A percentile compares a stretch with the other conserved stretches of the same genome.
Evolutionary conservation across 2,888 invertebrate species (phyloP).

Genomic region (Sphecodes monilicornis): DNA sequence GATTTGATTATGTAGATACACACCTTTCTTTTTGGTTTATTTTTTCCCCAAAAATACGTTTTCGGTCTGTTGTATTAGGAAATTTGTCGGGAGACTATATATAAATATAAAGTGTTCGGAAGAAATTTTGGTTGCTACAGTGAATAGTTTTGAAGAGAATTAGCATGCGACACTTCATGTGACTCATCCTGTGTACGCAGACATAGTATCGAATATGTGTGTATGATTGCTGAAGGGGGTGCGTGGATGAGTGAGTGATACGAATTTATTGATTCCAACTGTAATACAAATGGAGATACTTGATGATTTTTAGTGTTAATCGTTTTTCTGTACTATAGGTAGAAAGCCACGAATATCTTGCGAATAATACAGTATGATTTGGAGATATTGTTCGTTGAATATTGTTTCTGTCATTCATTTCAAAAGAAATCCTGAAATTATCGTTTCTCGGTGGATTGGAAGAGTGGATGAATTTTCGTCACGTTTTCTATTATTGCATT

Average conservation of each 20-base stretch:
- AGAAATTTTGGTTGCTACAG: not conserved
- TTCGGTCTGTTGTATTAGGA: not conserved
- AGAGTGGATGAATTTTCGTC: not conserved
- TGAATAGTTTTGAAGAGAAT: not conserved
- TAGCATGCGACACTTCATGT: slow-evolving; percentile 10
- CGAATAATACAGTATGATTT: slow-evolving; percentile 77
- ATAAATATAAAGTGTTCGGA: not conserved
- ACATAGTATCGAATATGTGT: slow-evolving; percentile 14
- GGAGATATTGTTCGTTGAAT: slow-evolving; percentile 65
- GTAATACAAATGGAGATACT: slow-evolving; percentile 73
- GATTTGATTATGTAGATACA: not conserved
- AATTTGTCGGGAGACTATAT: not conserved
- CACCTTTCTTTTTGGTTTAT: not conserved
- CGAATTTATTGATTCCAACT: slow-evolving; percentile 60
- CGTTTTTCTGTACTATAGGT: slow-evolving; percentile 80
- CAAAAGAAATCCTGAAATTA: slow-evolving; percentile 39
- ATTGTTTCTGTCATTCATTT: slow-evolving; percentile 36
- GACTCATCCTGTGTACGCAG: slow-evolving; percentile 26
- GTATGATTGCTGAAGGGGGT: slow-evolving; percentile 14
- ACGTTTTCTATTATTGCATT: not conserved
- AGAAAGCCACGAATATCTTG: slow-evolving; percentile 74
- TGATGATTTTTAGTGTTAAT: slow-evolving; percentile 78
- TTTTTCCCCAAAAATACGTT: not conserved
- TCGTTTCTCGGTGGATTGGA: slow-evolving; percentile 29
- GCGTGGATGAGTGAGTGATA: not conserved